These are phyloP conservation scores for Scalopus aquaticus DNA, from an alignment of 2,113 vertebrate species.

Conservation along the genomic window DNA sequence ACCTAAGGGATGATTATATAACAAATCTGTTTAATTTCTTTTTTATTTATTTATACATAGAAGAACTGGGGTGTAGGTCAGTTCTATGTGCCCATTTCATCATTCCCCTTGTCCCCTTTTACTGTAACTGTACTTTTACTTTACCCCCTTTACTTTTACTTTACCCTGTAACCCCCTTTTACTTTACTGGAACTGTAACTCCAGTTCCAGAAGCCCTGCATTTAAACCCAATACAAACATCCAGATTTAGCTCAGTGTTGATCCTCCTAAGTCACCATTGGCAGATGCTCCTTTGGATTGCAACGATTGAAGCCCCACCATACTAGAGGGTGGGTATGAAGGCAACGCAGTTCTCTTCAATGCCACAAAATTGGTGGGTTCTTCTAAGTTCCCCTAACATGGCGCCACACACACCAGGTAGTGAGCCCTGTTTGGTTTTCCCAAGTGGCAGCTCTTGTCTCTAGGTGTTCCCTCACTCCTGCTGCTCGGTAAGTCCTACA, in stretches of 20 bases:
- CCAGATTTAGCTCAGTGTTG: background rate
- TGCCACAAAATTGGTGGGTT: background rate
- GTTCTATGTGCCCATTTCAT: no score
- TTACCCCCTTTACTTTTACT: no score
- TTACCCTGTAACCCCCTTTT: no score
- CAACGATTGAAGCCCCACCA: background rate
- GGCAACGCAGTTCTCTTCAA: background rate
- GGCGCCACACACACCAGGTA: background rate
- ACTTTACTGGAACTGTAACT: no score
- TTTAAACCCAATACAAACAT: slow-evolving; percentile 5
- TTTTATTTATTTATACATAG: background rate
- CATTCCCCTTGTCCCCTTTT: no score
- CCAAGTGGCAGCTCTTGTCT: background rate
- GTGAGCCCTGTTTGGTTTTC: background rate
- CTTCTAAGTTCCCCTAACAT: background rate
- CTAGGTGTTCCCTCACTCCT: background rate
- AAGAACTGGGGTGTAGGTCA: no score
- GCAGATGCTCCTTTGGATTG: background rate
- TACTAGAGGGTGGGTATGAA: background rate
- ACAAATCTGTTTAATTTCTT: background rate
- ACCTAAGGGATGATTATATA: background rate
- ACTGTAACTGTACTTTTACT: no score
- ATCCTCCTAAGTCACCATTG: background rate
- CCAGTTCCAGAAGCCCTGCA: background rate
- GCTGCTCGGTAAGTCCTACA: background rate